Evolutionary conservation across 2,113 vertebrate genomes (phyloP), one percentile per base, ranked within the genome.

Genomic region (Procavia capensis): DNA sequence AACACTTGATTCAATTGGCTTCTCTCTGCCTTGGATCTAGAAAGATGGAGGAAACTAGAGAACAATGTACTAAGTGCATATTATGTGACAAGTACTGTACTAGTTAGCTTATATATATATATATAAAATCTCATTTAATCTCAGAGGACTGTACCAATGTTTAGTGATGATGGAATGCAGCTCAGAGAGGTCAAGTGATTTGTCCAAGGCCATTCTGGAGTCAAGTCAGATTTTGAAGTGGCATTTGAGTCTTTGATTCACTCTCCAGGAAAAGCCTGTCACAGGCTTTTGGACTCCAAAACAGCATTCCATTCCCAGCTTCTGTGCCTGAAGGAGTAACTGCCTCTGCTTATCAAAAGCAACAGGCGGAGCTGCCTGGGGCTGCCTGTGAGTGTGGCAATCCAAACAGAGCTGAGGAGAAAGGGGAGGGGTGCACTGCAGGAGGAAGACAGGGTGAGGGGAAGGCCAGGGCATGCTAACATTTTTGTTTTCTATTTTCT

Each of bases 201-300:
- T 85, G 66, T 22, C 92, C 64, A 39, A 4, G 13, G 72, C 80
- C 79, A 43, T 59, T 88, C 22, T 90, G 78, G 24, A 76, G 41
- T 47, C 59, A 36, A 36, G 36, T 61, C 41, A 70, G 43, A 36
- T 94, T 96, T 16, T 75, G 84, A 83, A 93, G 74, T 29, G 34
- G 29, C 41, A 39, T 68, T 24, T 4, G 25, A 1, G 3, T 24
- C 86, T 94, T 70, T 39, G 85, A 90, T 27, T 91, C 41, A 70
- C 47, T 63, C 80, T 29, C 70, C 9, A 17, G 29, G 72, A 70
- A 86, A 70, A 24, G 78, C 7, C 43, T 82, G 70, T 3, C 54
- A 68, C 72, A 87, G 82, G 75, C 93, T 95, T 92, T 93, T 86
- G 91, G 90, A 94, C 88, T 72, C 50, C 78, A 85, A 59, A 88